A percentile compares a stretch with the other conserved stretches of the same genome.
Conservation (phyloP, 2,113 vertebrate species). For the Pogonocichla stellata region DNA sequence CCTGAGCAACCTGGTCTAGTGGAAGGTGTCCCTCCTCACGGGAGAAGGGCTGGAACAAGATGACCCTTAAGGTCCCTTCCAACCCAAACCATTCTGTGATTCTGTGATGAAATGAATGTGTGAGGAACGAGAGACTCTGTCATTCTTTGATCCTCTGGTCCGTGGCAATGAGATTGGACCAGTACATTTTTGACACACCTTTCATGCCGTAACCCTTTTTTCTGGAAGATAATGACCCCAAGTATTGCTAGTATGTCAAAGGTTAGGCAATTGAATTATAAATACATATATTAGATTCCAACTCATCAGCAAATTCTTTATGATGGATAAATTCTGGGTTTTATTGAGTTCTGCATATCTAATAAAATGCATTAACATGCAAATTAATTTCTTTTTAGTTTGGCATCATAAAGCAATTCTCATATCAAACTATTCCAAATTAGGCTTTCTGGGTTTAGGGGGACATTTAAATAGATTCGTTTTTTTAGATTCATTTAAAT, state of each 20-base stretch:
- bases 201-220: neutral
- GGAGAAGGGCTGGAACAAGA: neutral
- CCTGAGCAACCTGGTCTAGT: neutral
- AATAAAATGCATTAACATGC: neutral
- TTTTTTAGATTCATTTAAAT: too few relatives aligned
- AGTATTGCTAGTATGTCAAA: neutral
- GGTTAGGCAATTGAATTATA: neutral
- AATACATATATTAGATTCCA: neutral
- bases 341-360: neutral
- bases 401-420: neutral
- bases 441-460: neutral
- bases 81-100: neutral
- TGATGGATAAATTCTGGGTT: neutral
- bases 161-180: fast-evolving
- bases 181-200: neutral
- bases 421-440: neutral
- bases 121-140: neutral
- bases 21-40: fast-evolving
- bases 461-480: neutral
- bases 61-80: neutral
- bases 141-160: neutral
- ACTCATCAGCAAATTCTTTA: neutral
- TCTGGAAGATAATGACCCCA: neutral
- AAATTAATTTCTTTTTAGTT: neutral
- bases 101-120: neutral